These are phyloP conservation scores for Amblyjoppa proteus DNA, from an alignment of 2,888 invertebrate genomes.

Conservation along the genomic window DNA sequence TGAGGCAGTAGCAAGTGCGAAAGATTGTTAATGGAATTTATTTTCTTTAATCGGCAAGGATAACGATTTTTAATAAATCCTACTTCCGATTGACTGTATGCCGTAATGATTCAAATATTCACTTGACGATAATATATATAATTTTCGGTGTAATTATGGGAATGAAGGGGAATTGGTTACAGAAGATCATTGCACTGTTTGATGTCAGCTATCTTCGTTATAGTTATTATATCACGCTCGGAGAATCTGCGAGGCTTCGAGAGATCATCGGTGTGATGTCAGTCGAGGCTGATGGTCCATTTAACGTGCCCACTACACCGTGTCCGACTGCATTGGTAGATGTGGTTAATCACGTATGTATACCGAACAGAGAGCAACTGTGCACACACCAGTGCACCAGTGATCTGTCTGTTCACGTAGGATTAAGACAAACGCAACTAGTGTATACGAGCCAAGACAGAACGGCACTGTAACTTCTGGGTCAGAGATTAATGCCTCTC, in stretches of 20 bases:
- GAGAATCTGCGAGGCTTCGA: background rate
- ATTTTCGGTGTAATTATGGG: background rate
- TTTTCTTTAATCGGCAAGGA: no score
- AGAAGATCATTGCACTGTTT: background rate
- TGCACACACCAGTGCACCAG: background rate
- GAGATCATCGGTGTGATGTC: conserved; percentile 44
- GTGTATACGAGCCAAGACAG: conserved; percentile 43
- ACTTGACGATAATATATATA: no score
- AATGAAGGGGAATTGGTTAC: background rate
- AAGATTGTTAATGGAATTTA: background rate
- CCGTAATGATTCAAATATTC: no score
- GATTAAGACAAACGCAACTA: conserved; percentile 67
- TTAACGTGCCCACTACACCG: conserved; percentile 48
- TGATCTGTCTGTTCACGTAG: conserved; percentile 19
- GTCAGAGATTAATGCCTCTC: conserved; percentile 65
- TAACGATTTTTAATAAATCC: no score
- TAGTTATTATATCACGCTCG: background rate
- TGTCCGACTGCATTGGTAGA: conserved; percentile 48
- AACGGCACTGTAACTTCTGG: conserved; percentile 43
- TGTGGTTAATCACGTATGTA: conserved; percentile 56
- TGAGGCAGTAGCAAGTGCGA: background rate
- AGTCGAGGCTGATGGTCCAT: conserved; percentile 57
- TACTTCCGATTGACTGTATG: no score
- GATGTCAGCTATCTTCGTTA: conserved; percentile 12
- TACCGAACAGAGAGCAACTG: conserved; percentile 2